Evolutionary conservation across 2,113 vertebrate genomes (phyloP).

Genomic region (Hassar affinis): DNA sequence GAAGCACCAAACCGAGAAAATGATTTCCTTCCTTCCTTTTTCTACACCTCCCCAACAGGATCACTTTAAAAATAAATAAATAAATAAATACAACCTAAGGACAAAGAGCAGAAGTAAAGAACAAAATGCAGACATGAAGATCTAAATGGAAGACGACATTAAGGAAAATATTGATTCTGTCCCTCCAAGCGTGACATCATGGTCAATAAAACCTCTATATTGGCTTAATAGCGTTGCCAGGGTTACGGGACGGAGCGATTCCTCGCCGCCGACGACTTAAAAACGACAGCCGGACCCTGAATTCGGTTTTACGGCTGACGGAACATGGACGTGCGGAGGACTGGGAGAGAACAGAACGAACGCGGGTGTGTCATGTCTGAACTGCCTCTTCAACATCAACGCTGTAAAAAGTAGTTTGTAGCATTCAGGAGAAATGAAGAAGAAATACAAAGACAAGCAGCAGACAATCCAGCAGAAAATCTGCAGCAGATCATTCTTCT

Average conservation of each 20-base stretch:
- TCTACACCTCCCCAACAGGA: background rate
- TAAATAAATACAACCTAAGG: slow-evolving; percentile 22
- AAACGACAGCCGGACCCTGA: slow-evolving; percentile 42
- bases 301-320: slow-evolving; percentile 54
- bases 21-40: slow-evolving; percentile 11
- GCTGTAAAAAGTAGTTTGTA: background rate
- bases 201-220: slow-evolving; percentile 61
- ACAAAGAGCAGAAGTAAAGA: slow-evolving; percentile 42
- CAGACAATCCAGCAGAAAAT: too few species aligned
- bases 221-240: slow-evolving; percentile 55
- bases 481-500: too few species aligned
- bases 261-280: slow-evolving; percentile 55
- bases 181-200: slow-evolving; percentile 57
- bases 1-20: slow-evolving; percentile 33
- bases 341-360: background rate
- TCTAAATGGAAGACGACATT: slow-evolving; percentile 59
- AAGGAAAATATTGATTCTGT: slow-evolving; percentile 64
- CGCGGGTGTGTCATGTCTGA: background rate
- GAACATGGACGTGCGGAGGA: slow-evolving; percentile 48
- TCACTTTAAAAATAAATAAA: slow-evolving; percentile 9
- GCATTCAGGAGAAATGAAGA: too few species aligned
- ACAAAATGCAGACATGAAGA: slow-evolving; percentile 43
- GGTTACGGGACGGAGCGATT: slow-evolving; percentile 52
- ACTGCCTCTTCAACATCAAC: background rate
- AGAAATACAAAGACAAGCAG: too few species aligned